phyloP scores from a whole-genome alignment of 2,113 vertebrate species.

The Xenus cinereus region DNA sequence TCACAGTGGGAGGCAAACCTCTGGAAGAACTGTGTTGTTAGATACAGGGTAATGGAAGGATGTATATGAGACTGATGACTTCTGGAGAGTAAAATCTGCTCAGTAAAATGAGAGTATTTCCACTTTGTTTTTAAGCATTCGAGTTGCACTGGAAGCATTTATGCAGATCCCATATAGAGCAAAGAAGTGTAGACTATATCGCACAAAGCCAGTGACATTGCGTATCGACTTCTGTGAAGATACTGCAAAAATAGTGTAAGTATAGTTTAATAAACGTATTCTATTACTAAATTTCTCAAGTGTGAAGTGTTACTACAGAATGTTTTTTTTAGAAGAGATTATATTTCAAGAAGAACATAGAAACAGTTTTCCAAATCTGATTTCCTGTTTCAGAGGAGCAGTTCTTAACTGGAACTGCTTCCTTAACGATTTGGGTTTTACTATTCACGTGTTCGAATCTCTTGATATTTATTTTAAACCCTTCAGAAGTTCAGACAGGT shows the following conservation, averaged over 20 bases:
- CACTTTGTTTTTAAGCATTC: slow-evolving; percentile 73
- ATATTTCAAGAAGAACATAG: neutral
- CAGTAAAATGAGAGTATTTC: neutral
- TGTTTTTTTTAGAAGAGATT: neutral
- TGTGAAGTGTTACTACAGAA: neutral
- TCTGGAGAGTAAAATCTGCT: neutral
- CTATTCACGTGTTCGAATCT: neutral
- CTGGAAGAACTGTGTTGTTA: neutral
- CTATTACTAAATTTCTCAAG: accelerated
- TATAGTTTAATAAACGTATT: neutral
- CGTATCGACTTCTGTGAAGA: slow-evolving; percentile 73
- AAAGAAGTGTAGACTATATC: slow-evolving; percentile 81
- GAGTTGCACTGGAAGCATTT: slow-evolving; percentile 73
- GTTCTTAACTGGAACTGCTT: neutral
- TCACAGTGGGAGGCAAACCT: neutral
- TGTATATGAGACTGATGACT: neutral
- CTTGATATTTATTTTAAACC: neutral
- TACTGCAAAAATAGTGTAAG: slow-evolving; percentile 82
- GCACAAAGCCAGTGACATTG: slow-evolving; percentile 81
- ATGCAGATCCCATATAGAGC: slow-evolving; percentile 84
- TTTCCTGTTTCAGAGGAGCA: neutral
- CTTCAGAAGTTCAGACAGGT: neutral
- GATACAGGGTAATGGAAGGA: neutral
- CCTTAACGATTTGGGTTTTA: neutral
- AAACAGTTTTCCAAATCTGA: neutral